Base-by-base conservation (phyloP, 2,888 invertebrate species). In the Copidosoma aretas region DNA sequence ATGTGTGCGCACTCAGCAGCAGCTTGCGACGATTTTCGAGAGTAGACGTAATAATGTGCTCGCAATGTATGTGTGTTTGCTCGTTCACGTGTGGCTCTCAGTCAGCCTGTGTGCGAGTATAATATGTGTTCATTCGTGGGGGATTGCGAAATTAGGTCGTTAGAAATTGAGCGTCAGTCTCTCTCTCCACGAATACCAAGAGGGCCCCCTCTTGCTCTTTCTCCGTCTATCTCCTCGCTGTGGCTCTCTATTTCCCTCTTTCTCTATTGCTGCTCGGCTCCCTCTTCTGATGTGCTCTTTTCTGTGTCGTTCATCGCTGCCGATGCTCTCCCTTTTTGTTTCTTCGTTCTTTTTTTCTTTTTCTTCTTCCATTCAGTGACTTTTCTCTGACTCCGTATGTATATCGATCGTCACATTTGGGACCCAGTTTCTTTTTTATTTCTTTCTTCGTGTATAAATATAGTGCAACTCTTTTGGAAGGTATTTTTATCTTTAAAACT, bases 131-230 rank as follows among this genome's bases (percentile, higher is more conserved):
- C 57, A 21, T 54, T 54, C 12, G 59, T 24, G 70, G 68, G 70
- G 73, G 73, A 77, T 82, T 81, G 77, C 77, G 80, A 80, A 82
- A 82, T 79, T 80, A 77, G 81, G 81, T 82, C 82, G 77, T 76
- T 78, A 78, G 79, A 81, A 81, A 80, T 81, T 80, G 79, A 80
- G 72, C 74, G 73, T 68, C 68, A 67, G 67, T 72, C 53, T 67
- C 32, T 67, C 32, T 32, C 71, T 74, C 71, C 67, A 75, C 74
- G 73, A 75, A 75, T 74, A 73, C 73, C 69, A 71, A 73, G 69
- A 72, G 72, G 46, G 53, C 39, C 62, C 60, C 63, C 61, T 53
- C 15, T 61, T 53, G 22, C 61, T 32, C n/a, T 59, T 49, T 49
- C 58, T 52, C 61, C 19, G 17, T 25, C n/a, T 51, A 19, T n/a